Percentiles rank a stretch among this genome's conserved stretches.
Conservation (phyloP, 2,113 vertebrate species). For the Mustela lutreola region DNA sequence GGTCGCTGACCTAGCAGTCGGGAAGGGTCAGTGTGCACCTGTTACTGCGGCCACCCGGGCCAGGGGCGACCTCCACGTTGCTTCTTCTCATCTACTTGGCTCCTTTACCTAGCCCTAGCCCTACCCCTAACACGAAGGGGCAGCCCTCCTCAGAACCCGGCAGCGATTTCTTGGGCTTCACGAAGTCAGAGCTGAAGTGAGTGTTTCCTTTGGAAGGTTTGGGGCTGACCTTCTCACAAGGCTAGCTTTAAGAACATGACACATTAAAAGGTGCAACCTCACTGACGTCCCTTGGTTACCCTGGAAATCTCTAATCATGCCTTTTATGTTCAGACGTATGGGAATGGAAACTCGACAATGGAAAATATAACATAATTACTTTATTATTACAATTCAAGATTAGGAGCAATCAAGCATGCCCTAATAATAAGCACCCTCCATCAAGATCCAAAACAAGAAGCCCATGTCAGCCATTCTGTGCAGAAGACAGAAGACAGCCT, state of each 20-base stretch:
- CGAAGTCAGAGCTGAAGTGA: background rate
- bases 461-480: no score
- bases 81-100: background rate
- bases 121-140: background rate
- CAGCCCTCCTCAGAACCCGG: background rate
- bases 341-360: background rate
- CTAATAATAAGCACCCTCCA: background rate
- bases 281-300: conserved; percentile 54
- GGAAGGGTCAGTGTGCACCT: no score
- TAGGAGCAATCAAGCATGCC: background rate
- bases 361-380: conserved; percentile 53
- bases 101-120: background rate
- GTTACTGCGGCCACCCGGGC: fast-evolving
- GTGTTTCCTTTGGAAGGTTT: no score
- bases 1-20: background rate
- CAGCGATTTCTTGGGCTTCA: no score
- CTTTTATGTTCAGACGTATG: background rate
- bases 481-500: background rate
- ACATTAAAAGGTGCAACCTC: conserved; percentile 23
- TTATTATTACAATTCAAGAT: conserved; percentile 17
- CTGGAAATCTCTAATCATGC: background rate
- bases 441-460: background rate
- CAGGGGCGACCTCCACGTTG: no score
- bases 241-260: background rate
- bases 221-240: background rate